Conservation (phyloP, 1,140 invertebrate genomes). For the Atta cephalotes region DNA sequence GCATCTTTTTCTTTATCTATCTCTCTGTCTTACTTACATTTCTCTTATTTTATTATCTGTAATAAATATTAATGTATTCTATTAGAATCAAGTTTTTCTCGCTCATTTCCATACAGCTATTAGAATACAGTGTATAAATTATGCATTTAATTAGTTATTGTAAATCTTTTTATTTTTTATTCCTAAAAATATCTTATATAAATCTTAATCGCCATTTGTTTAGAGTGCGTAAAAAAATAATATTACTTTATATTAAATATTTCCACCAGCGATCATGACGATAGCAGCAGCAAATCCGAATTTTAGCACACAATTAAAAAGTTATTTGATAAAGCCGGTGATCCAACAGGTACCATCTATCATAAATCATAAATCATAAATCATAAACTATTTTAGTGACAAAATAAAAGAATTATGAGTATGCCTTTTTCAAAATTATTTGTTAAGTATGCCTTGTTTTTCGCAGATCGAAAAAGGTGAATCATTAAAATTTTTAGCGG, state of each 20-base stretch:
- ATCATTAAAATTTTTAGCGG: constrained; percentile 81
- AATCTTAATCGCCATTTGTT: neutral
- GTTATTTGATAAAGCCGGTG: constrained; percentile 72
- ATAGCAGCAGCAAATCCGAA: constrained; percentile 29
- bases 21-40: neutral
- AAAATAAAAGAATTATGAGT: neutral
- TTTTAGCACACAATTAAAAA: constrained; percentile 61
- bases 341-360: constrained; percentile 60
- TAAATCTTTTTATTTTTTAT: neutral
- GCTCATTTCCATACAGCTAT: neutral
- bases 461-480: constrained; percentile 77
- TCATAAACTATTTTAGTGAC: neutral
- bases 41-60: neutral
- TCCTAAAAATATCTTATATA: neutral
- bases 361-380: neutral
- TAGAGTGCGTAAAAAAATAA: neutral
- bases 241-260: neutral
- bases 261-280: neutral
- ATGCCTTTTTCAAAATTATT: neutral
- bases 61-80: neutral
- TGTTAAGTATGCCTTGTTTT: neutral
- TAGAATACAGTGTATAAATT: neutral
- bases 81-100: neutral
- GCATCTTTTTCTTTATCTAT: neutral
- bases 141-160: neutral